Evolutionary conservation across 2,113 vertebrate species (phyloP).

Genomic region (human (Homo sapiens)): DNA sequence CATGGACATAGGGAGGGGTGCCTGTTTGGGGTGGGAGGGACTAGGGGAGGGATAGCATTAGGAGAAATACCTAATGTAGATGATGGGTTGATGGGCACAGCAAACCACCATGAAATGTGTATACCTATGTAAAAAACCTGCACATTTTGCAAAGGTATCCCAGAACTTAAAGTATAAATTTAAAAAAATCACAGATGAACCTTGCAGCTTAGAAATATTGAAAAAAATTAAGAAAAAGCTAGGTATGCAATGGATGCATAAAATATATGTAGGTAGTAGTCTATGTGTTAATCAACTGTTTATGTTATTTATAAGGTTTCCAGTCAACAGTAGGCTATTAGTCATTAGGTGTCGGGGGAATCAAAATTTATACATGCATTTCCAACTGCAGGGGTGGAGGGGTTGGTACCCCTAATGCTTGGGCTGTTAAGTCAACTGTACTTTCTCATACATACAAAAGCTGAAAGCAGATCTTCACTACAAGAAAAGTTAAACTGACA

Average conservation of each 20-base stretch:
- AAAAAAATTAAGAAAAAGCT: neutral
- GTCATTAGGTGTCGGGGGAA: neutral
- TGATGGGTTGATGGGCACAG: too few species aligned
- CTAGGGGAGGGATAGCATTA: too few species aligned
- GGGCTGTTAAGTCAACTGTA: neutral
- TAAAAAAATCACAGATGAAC: neutral
- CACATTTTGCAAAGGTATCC: too few species aligned
- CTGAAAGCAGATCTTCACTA: neutral
- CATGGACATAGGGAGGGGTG: too few species aligned
- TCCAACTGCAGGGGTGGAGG: neutral
- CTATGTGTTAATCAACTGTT: neutral
- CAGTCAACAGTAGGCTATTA: neutral
- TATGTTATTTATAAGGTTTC: neutral
- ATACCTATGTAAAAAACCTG: too few species aligned
- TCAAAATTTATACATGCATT: neutral
- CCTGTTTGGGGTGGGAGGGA: too few species aligned
- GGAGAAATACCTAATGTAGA: too few species aligned
- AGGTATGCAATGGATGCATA: neutral
- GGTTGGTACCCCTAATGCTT: neutral
- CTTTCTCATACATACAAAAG: neutral
- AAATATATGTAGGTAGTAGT: neutral
- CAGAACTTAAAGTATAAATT: too few species aligned
- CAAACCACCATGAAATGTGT: too few species aligned
- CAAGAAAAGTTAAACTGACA: neutral
- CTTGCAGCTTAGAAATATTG: neutral